A percentile compares a stretch with the other conserved stretches of the same genome.
Conservation (phyloP, 2,797 vertebrate species). For the Alfaro cultratus region DNA sequence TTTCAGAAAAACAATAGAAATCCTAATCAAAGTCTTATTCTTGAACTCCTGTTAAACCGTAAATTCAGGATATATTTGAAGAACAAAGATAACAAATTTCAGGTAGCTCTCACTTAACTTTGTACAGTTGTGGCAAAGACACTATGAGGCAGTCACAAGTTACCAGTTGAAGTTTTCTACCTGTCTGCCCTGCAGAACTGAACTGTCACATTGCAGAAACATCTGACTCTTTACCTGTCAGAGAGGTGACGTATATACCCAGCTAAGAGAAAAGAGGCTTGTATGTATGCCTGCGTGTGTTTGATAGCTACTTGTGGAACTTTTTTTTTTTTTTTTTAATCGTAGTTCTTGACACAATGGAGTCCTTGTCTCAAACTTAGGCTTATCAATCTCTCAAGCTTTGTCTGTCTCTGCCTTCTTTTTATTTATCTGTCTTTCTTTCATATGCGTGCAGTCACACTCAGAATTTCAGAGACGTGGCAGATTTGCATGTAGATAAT, state of each 20-base stretch:
- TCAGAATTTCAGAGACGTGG: constrained; percentile 42
- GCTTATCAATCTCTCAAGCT: constrained; percentile 40
- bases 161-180: constrained; percentile 28
- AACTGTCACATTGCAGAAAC: constrained; percentile 45
- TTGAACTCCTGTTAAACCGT: not conserved
- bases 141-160: constrained; percentile 24
- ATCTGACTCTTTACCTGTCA: constrained; percentile 43
- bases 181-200: constrained; percentile 39
- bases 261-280: constrained; percentile 23
- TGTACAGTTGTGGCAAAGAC: constrained; percentile 23
- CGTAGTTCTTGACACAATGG: constrained; percentile 51
- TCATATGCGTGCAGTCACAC: constrained; percentile 27
- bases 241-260: constrained; percentile 30
- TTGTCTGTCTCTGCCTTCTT: constrained; percentile 21
- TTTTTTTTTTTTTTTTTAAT: constrained; percentile 56
- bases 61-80: not conserved
- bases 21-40: not conserved
- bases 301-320: constrained; percentile 54
- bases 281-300: constrained; percentile 25
- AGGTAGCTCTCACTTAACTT: constrained; percentile 2
- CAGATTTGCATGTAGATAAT: constrained; percentile 44
- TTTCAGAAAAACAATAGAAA: not conserved
- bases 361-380: constrained; percentile 53
- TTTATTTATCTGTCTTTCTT: constrained; percentile 16
- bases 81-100: constrained; percentile 1